Evolutionary conservation across 2,113 vertebrate genomes (phyloP).

Genomic region (Elaphurus davidianus): DNA sequence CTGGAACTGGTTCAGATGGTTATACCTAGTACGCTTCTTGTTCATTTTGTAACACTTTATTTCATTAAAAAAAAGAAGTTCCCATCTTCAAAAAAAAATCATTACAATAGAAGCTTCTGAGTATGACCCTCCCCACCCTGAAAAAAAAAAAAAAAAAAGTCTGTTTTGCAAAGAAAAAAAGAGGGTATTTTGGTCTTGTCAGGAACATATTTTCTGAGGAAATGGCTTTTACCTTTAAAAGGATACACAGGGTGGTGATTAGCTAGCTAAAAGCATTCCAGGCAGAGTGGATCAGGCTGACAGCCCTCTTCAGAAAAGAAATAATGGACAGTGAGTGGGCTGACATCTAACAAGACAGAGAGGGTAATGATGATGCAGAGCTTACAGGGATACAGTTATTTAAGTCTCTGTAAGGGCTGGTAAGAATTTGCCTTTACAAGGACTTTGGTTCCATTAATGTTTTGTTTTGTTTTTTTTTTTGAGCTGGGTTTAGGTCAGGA

Average conservation of each 20-base stretch:
- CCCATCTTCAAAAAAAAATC: not conserved
- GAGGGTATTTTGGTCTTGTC: not conserved
- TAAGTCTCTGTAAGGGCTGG: not conserved
- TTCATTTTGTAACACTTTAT: not conserved
- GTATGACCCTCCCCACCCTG: accelerated
- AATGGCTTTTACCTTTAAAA: not conserved
- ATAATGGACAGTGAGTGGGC: not conserved
- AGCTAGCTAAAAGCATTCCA: not conserved
- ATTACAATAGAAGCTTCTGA: not conserved
- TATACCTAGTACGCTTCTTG: too few species aligned
- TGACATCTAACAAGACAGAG: not conserved
- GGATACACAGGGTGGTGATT: not conserved
- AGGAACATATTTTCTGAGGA: not conserved
- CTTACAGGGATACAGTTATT: not conserved
- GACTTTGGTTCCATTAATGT: not conserved
- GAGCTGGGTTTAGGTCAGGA: not conserved
- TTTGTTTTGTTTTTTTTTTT: not conserved
- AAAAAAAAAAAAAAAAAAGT: not conserved
- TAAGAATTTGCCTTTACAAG: not conserved
- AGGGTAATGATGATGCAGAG: not conserved
- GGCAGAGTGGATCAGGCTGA: not conserved
- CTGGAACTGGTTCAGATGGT: not conserved
- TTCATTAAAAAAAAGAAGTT: too few species aligned
- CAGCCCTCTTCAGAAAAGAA: not conserved
- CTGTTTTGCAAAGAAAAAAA: not conserved